Evolutionary conservation across 2,113 vertebrate species (phyloP), one percentile per base, ranked within the genome.

Genomic region (Erythrocercus mccallii): DNA sequence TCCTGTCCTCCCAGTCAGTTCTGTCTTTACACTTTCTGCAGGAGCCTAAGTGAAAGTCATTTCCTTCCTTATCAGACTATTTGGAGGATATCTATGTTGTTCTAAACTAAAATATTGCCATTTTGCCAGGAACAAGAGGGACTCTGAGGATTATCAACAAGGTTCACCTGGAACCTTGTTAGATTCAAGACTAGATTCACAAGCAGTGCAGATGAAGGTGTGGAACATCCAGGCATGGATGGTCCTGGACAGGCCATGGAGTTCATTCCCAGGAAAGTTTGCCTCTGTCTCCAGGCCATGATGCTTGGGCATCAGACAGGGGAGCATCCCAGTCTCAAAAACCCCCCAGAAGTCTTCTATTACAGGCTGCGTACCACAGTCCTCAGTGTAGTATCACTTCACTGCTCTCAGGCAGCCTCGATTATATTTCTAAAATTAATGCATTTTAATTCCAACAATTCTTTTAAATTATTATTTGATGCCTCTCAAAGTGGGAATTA

Each of bases 391-490:
- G 54, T 30, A 56, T 31, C 33, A 68, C 18, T 20, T 64, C 9
- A 2, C 30, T 84, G 27, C 58, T 73, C 65, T 27, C 64, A 76
- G 40, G 30, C 45, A 89, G 11, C 13, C n/a, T 37, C 35, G 15
- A 56, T 91, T 42, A 47, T 38, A 54, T 31, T 77, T 82, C n/a
- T 81, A 57, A 74, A 37, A 82, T 31, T 2, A 50, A 92, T 37
- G 18, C 10, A 28, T 56, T 93, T 90, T 53, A 20, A 76, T 88
- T 95, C 72, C 35, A 86, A 65, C 15, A 18, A 21, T n/a, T 69
- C 19, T 69, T 70, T 70, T 66, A 77, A 90, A 65, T 81, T 70
- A 60, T 57, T 20, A 45, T 83, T 76, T 93, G 44, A 81, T 83
- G 37, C 8, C 13, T 65, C 60, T 90, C 51, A 69, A 76, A 79